Evolutionary conservation across 2,888 invertebrate genomes (phyloP).

Genomic region (Morpho helenor): DNA sequence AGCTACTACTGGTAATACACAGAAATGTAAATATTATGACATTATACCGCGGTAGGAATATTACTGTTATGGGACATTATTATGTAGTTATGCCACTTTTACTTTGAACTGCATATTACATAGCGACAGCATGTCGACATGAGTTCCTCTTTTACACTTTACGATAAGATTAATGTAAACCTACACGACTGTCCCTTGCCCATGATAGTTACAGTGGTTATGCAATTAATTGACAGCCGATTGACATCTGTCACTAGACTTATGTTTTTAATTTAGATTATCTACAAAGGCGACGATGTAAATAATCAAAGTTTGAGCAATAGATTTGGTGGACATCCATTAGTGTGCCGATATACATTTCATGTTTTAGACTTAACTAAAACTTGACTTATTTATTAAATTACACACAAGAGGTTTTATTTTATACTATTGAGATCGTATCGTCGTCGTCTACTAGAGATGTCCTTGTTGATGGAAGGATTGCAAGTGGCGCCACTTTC

Average conservation of each 20-base stretch:
- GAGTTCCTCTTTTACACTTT: slow-evolving; percentile 6
- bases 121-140: slow-evolving; percentile 12
- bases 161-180: not conserved
- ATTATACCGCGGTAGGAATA: slow-evolving; percentile 11
- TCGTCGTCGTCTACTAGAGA: not conserved
- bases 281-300: too few species aligned
- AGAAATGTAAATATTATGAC: slow-evolving; percentile 16
- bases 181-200: not conserved
- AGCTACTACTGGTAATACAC: slow-evolving; percentile 12
- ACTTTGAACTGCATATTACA: slow-evolving; percentile 20
- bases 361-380: too few species aligned
- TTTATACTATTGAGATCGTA: not conserved
- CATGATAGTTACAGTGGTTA: too few species aligned
- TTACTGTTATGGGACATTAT: slow-evolving; percentile 24
- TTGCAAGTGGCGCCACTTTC: slow-evolving; percentile 21
- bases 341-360: too few species aligned
- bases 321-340: too few species aligned
- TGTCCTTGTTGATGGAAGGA: slow-evolving; percentile 6
- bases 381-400: too few species aligned
- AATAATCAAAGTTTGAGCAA: too few species aligned
- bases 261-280: too few species aligned
- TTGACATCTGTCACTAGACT: too few species aligned
- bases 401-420: too few species aligned
- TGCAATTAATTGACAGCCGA: too few species aligned
- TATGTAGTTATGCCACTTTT: slow-evolving; percentile 25